These are phyloP conservation scores for Drosophila ochracea DNA, from an alignment of 2,888 invertebrate species.

Conservation along the genomic window DNA sequence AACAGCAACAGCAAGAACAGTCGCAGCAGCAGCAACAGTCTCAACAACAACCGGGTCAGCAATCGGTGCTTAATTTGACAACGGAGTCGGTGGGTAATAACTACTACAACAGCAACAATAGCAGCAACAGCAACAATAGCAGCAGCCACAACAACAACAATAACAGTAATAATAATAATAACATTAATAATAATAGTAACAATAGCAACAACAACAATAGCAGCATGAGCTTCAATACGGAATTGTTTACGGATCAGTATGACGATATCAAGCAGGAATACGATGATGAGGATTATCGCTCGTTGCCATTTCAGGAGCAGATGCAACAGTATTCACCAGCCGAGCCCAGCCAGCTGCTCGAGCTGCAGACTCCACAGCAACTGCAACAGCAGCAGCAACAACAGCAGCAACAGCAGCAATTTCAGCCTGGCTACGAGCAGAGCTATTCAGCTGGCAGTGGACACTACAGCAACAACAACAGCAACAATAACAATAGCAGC, in stretches of 20 bases:
- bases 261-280: slow-evolving; percentile 76
- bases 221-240: slow-evolving; percentile 71
- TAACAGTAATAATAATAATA: slow-evolving; percentile 19
- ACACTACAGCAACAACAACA: slow-evolving; percentile 22
- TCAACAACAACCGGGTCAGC: slow-evolving; percentile 30
- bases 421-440: slow-evolving; percentile 42
- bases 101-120: slow-evolving; percentile 52
- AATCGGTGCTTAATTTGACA: slow-evolving; percentile 37
- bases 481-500: slow-evolving; percentile 27
- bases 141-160: slow-evolving; percentile 37
- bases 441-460: slow-evolving; percentile 27
- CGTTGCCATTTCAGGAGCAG: slow-evolving; percentile 65
- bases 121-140: slow-evolving; percentile 37
- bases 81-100: slow-evolving; percentile 44
- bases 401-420: slow-evolving; percentile 57
- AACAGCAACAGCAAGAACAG: slow-evolving; percentile 24
- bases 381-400: slow-evolving; percentile 67
- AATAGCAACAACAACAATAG: slow-evolving; percentile 48
- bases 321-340: slow-evolving; percentile 69
- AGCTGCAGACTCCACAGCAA: slow-evolving; percentile 77
- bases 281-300: slow-evolving; percentile 74
- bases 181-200: slow-evolving; percentile 31
- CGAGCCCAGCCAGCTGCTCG: slow-evolving; percentile 70
- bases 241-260: slow-evolving; percentile 78
- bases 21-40: slow-evolving; percentile 24